Percentiles rank a stretch among this genome's conserved stretches.
These are phyloP conservation scores for Fistularia commersonii DNA, from an alignment of 2,797 vertebrate species.

Conservation along the genomic window DNA sequence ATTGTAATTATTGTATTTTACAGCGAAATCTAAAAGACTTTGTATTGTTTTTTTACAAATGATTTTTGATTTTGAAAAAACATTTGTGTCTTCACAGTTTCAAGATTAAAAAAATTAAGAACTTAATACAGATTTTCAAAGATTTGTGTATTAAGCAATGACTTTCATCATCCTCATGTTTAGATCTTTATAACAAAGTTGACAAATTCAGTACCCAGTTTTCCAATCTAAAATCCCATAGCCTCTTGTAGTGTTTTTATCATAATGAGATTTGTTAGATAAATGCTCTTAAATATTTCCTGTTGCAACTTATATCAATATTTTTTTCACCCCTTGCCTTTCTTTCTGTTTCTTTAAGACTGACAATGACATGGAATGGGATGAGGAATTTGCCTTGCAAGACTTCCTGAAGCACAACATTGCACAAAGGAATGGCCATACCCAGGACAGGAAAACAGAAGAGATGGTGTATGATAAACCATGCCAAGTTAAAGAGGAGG, in stretches of 20 bases:
- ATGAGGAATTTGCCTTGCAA: conserved; percentile 69
- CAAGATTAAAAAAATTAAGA: too few species aligned
- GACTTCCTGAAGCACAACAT: conserved; percentile 62
- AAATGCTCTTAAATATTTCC: too few species aligned
- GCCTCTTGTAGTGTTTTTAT: too few species aligned
- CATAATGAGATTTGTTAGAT: too few species aligned
- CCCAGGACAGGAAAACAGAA: not conserved
- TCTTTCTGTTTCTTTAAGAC: conserved; percentile 23
- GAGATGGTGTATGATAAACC: conserved; percentile 8
- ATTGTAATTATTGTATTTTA: conserved; percentile 22
- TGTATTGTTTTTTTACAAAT: not conserved
- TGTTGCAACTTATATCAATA: not conserved
- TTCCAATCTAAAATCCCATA: too few species aligned
- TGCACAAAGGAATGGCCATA: conserved; percentile 37
- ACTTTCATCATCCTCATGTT: too few species aligned
- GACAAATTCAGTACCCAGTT: too few species aligned
- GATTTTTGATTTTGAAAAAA: too few species aligned
- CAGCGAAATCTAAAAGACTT: conserved; percentile 1
- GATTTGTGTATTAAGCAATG: too few species aligned
- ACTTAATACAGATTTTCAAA: too few species aligned
- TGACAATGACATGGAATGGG: conserved; percentile 68
- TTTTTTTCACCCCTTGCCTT: not conserved
- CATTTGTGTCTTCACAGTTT: too few species aligned
- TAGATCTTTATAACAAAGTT: too few species aligned
- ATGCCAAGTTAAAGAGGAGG: conserved; percentile 37